Percentiles rank a stretch among this genome's conserved stretches.
Conservation (phyloP, 2,113 vertebrate species). For the Alexandromys fortis region DNA sequence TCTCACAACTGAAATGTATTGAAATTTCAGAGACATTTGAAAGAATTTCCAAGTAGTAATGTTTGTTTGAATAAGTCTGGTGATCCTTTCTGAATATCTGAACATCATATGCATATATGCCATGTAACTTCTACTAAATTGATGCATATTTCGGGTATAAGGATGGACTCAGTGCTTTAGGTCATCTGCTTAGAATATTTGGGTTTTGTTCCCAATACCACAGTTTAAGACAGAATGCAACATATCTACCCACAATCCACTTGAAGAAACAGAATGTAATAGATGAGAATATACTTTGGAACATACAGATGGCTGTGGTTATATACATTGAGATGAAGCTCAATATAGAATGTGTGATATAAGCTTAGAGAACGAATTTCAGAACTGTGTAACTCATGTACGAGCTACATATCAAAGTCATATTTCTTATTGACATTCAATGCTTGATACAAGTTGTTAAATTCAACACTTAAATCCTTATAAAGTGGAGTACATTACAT, state of each 20-base stretch:
- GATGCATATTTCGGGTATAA: neutral
- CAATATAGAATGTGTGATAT: neutral
- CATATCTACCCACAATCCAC: neutral
- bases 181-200: neutral
- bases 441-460: neutral
- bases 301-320: neutral
- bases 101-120: neutral
- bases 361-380: neutral
- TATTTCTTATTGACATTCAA: neutral
- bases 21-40: slow-evolving; percentile 15
- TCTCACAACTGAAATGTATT: neutral
- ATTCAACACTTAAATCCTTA: neutral
- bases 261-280: neutral
- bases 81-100: slow-evolving; percentile 4
- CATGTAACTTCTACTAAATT: neutral
- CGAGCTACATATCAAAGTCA: neutral
- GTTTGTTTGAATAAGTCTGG: neutral
- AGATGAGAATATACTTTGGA: neutral
- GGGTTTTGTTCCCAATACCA: neutral
- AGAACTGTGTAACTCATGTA: neutral
- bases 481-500: neutral
- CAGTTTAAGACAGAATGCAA: neutral
- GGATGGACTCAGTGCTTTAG: neutral
- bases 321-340: neutral
- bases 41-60: neutral